phyloP scores from a whole-genome alignment of 1,140 invertebrate species.

The Matsumurasca onukii region DNA sequence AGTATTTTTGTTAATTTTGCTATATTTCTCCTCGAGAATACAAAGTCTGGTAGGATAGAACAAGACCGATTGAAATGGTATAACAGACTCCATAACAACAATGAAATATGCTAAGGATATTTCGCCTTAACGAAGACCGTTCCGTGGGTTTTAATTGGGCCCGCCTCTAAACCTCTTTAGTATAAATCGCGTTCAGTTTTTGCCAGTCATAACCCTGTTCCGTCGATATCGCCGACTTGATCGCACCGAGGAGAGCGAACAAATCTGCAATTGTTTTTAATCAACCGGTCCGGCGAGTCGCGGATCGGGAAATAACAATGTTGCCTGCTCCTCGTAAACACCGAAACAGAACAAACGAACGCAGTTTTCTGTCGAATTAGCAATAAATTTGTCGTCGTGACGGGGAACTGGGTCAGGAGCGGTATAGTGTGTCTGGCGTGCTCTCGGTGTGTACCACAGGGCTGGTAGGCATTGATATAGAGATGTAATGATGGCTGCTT shows the following conservation, averaged over 20 bases:
- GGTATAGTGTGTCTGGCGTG: no score
- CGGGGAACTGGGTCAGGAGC: no score
- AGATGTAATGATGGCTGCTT: no score
- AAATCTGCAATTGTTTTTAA: conserved; percentile 17
- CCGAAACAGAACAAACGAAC: neutral
- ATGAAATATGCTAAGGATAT: neutral
- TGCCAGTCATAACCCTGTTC: conserved; percentile 19
- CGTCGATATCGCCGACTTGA: neutral
- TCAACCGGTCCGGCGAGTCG: neutral
- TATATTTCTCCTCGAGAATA: no score
- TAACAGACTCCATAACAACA: no score
- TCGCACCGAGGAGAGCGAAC: neutral
- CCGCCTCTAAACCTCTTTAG: neutral
- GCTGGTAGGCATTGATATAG: no score
- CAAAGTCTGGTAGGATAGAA: no score
- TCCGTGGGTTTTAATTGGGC: conserved; percentile 6
- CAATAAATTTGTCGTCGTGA: conserved; percentile 20
- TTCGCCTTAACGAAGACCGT: conserved; percentile 1
- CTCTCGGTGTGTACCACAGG: no score
- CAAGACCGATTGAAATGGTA: no score
- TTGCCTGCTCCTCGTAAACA: conserved; percentile 15
- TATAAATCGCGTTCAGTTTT: neutral
- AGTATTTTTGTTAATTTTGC: no score
- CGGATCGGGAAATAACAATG: neutral
- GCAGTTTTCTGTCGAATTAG: conserved; percentile 8